phyloP scores from a whole-genome alignment of 2,888 invertebrate species.

The Tenodera sinensis region DNA sequence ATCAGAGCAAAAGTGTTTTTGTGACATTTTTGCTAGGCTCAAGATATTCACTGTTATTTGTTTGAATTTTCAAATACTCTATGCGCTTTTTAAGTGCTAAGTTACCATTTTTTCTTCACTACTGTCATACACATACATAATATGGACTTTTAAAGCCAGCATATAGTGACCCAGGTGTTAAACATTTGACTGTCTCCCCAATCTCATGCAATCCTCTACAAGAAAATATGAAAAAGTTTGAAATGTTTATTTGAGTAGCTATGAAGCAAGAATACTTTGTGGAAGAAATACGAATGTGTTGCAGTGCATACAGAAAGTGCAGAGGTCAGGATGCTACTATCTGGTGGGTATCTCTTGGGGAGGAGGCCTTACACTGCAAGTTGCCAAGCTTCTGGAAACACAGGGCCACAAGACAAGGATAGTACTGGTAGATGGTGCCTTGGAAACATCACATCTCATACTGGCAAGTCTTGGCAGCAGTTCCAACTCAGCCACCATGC shows the following conservation, averaged over 20 bases:
- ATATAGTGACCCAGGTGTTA: background rate
- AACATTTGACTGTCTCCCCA: conserved; percentile 23
- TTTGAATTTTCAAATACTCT: no score
- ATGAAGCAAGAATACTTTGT: no score
- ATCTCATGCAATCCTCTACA: no score
- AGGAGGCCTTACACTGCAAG: conserved; percentile 55
- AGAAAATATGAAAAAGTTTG: no score
- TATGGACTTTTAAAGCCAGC: no score
- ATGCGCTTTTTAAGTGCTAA: no score
- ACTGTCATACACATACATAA: no score
- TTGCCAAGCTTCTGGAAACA: conserved; percentile 48
- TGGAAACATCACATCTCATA: conserved; percentile 1
- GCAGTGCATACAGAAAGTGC: conserved; percentile 46
- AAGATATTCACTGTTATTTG: no score
- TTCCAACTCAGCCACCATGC: background rate
- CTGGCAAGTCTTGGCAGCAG: background rate
- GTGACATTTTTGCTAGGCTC: background rate
- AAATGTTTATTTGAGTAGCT: no score
- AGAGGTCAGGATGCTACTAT: conserved; percentile 49
- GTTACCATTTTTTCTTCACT: background rate
- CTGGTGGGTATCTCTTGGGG: conserved; percentile 60
- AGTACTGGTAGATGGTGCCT: conserved; percentile 20
- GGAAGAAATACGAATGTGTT: no score
- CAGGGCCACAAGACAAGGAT: conserved; percentile 34
- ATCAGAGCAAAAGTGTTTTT: background rate